Evolutionary conservation across 1,140 invertebrate genomes (phyloP).

Genomic region (Potamilus streckersoni): DNA sequence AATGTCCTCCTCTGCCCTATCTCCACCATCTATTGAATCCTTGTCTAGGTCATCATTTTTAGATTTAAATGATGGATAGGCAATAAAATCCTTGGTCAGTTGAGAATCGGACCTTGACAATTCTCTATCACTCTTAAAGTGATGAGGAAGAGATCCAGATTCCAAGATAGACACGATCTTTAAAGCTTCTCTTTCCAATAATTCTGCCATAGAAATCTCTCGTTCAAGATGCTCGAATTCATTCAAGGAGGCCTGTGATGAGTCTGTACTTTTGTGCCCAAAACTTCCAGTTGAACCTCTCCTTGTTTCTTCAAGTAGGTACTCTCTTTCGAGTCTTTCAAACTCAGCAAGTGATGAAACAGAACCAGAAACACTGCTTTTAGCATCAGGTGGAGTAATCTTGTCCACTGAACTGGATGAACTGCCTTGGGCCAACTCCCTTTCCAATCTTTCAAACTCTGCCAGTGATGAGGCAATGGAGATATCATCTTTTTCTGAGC

Average conservation of each 20-base stretch:
- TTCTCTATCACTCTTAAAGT: constrained; percentile 25
- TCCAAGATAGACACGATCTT: constrained; percentile 81
- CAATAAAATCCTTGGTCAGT: constrained; percentile 17
- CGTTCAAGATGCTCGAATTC: constrained; percentile 66
- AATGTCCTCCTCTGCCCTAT: constrained; percentile 33
- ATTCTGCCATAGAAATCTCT: constrained; percentile 54
- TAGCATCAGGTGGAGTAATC: constrained; percentile 36
- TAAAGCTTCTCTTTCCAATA: constrained; percentile 63
- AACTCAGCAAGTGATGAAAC: constrained; percentile 77
- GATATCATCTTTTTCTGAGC: constrained; percentile 87
- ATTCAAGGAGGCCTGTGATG: constrained; percentile 59
- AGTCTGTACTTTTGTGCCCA: constrained; percentile 64
- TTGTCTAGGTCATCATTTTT: constrained; percentile 61
- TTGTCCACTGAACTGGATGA: constrained; percentile 65
- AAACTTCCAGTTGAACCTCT: constrained; percentile 53
- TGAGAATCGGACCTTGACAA: constrained; percentile 25
- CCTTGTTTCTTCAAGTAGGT: constrained; percentile 42
- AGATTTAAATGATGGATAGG: background rate
- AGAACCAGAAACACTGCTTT: constrained; percentile 72
- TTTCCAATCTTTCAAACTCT: constrained; percentile 63
- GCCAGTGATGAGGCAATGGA: constrained; percentile 93
- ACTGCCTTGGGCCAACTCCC: constrained; percentile 70
- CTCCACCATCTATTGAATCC: constrained; percentile 55
- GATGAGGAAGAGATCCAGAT: constrained; percentile 75
- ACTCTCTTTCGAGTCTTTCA: constrained; percentile 86